phyloP scores from a whole-genome alignment of 2,113 vertebrate genomes.

The Atractosteus spatula region DNA sequence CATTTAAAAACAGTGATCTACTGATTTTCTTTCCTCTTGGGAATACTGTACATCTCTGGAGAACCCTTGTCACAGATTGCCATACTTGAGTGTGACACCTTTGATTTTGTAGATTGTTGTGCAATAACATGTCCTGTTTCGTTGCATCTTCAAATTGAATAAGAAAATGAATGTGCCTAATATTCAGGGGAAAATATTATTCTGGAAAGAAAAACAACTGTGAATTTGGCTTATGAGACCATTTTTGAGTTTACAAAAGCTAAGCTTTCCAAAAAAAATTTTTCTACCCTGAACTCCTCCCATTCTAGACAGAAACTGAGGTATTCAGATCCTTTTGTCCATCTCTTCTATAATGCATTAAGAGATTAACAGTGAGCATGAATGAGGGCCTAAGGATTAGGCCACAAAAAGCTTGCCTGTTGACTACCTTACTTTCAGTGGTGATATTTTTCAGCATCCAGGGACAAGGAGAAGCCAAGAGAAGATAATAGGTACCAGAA shows the following conservation, averaged over 20 bases:
- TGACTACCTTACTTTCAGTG: constrained; percentile 75
- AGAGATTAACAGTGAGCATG: constrained; percentile 85
- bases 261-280: constrained; percentile 73
- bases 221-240: constrained; percentile 67
- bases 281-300: constrained; percentile 81
- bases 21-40: no score
- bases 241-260: constrained; percentile 72
- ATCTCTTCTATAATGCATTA: constrained; percentile 82
- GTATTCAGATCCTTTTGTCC: constrained; percentile 82
- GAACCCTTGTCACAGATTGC: no score
- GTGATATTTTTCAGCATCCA: constrained; percentile 69
- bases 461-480: constrained; percentile 64
- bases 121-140: no score
- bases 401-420: constrained; percentile 68
- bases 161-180: not conserved
- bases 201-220: not conserved
- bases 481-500: constrained; percentile 81
- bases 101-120: no score
- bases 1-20: no score
- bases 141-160: no score
- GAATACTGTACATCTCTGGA: no score
- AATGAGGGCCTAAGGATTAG: constrained; percentile 79
- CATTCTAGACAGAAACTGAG: constrained; percentile 78
- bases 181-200: not conserved
- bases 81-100: no score